These are phyloP conservation scores for Gobio gobio DNA, from an alignment of 2,113 vertebrate genomes.

Conservation along the genomic window DNA sequence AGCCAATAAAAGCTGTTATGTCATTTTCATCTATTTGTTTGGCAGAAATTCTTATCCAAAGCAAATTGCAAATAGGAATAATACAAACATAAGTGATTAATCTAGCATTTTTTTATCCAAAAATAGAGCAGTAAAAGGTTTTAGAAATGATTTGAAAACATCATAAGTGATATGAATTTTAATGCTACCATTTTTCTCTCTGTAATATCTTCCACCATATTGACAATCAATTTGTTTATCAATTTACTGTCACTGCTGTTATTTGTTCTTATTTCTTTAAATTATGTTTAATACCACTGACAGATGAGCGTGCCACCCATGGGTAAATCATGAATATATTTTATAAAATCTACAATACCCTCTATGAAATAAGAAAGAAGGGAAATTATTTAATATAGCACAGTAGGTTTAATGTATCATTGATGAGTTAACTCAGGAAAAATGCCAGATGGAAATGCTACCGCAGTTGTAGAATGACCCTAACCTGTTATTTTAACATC, in stretches of 20 bases:
- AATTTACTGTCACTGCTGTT: not conserved
- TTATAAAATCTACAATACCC: not conserved
- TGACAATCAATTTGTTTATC: not conserved
- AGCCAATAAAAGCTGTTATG: not conserved
- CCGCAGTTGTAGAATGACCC: conserved; percentile 1
- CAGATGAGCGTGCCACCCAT: not conserved
- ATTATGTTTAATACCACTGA: not conserved
- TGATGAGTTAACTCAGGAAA: not conserved
- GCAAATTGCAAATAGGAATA: not conserved
- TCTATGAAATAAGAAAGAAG: not conserved
- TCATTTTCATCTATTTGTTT: not conserved
- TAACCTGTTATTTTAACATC: not conserved
- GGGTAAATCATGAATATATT: not conserved
- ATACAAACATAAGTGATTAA: not conserved
- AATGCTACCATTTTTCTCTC: not conserved
- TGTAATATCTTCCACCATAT: not conserved
- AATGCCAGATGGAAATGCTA: not conserved
- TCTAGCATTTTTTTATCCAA: not conserved
- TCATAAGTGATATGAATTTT: not conserved
- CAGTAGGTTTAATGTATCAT: not conserved
- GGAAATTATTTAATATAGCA: not conserved
- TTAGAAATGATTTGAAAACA: not conserved
- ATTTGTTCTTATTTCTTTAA: not conserved
- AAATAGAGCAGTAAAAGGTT: not conserved
- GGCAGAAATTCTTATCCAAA: not conserved